phyloP scores from a whole-genome alignment of 2,888 invertebrate species.

The Deladenus siricidicola region DNA sequence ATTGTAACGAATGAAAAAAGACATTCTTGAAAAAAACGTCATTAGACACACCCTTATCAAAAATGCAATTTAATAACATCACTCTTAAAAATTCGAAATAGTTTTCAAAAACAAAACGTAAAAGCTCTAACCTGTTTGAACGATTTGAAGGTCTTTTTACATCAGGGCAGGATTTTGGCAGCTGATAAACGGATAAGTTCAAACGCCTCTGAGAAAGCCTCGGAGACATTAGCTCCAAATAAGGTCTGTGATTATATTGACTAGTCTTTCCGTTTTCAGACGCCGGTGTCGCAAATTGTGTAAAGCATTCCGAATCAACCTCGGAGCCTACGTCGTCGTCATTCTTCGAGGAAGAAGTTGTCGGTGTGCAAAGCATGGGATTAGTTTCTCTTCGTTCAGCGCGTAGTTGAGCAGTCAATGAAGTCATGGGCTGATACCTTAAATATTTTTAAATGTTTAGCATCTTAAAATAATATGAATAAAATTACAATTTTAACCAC shows the following conservation, averaged over 20 bases:
- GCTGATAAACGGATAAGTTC: too few relatives aligned
- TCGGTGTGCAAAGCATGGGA: neutral
- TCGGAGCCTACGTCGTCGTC: neutral
- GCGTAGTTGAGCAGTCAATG: conserved; percentile 39
- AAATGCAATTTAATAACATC: too few relatives aligned
- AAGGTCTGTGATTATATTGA: conserved; percentile 17
- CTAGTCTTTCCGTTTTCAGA: too few relatives aligned
- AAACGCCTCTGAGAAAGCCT: conserved; percentile 42
- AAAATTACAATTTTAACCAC: neutral
- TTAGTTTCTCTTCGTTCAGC: conserved; percentile 24
- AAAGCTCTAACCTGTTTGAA: neutral
- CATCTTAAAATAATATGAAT: neutral
- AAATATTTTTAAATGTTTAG: too few relatives aligned
- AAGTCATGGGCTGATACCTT: conserved; percentile 39
- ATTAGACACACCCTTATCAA: too few relatives aligned
- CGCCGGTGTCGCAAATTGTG: too few relatives aligned
- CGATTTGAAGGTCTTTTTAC: neutral
- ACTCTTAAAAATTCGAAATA: neutral
- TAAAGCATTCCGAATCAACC: neutral
- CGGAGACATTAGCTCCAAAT: conserved; percentile 43
- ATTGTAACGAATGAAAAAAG: too few relatives aligned
- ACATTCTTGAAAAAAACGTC: too few relatives aligned
- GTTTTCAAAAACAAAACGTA: neutral
- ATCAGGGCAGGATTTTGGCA: too few relatives aligned
- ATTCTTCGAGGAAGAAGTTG: conserved; percentile 7